Evolutionary conservation across 2,888 invertebrate species (phyloP).

Genomic region (Galeopsomyia nigrocyanea): DNA sequence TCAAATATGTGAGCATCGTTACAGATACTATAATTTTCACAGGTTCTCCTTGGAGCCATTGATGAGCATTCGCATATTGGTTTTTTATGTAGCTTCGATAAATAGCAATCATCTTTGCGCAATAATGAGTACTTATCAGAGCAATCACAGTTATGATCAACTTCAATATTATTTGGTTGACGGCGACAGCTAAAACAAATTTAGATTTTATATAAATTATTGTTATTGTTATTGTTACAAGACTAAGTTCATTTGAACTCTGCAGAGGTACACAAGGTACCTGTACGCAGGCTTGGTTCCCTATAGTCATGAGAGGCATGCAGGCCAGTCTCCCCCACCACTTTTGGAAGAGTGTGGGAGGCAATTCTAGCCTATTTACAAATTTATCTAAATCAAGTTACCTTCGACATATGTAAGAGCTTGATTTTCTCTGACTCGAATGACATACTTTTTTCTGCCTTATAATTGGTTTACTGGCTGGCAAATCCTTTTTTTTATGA

Average conservation of each 20-base stretch:
- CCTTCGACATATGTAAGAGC: slow-evolving; percentile 51
- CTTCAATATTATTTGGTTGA: slow-evolving; percentile 24
- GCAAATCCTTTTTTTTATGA: slow-evolving; percentile 52
- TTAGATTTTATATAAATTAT: slow-evolving; percentile 14
- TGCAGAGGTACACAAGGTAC: no score
- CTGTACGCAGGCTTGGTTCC: no score
- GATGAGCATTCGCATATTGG: slow-evolving; percentile 43
- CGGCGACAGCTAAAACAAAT: slow-evolving; percentile 48
- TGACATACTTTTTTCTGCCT: slow-evolving; percentile 65
- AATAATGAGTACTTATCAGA: slow-evolving; percentile 45
- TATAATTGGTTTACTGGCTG: slow-evolving; percentile 56
- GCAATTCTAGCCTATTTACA: no score
- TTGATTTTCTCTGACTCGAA: slow-evolving; percentile 53
- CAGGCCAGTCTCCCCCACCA: no score
- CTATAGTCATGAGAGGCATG: no score
- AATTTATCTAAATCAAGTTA: slow-evolving; percentile 47
- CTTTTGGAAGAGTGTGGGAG: no score
- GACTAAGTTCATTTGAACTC: no score
- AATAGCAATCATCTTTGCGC: slow-evolving; percentile 52
- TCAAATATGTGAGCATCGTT: slow-evolving; percentile 54
- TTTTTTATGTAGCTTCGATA: slow-evolving; percentile 39
- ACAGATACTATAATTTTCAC: slow-evolving; percentile 44
- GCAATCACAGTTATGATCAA: slow-evolving; percentile 33
- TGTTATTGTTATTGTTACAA: no score
- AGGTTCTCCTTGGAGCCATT: slow-evolving; percentile 33